Conservation (phyloP, 2,113 vertebrate genomes). For the Myiozetetes cayanensis region DNA sequence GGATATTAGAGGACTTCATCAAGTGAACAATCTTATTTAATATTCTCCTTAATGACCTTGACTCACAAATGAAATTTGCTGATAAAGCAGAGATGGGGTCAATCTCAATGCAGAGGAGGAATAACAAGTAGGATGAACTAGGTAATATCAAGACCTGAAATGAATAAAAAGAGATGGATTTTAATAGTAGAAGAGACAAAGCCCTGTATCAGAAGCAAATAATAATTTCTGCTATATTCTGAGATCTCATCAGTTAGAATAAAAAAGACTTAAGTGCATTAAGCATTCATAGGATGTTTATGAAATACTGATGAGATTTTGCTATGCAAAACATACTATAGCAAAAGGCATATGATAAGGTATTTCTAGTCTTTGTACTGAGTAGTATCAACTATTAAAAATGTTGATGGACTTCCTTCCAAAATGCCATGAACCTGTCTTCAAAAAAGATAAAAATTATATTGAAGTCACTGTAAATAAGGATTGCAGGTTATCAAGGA, state of each 20-base stretch:
- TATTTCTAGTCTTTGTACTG: neutral
- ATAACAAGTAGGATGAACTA: constrained; percentile 19
- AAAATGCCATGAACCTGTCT: neutral
- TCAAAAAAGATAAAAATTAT: neutral
- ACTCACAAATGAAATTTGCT: neutral
- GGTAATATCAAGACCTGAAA: neutral
- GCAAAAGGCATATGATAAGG: neutral
- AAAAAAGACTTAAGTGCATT: neutral
- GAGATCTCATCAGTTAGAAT: neutral
- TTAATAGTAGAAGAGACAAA: constrained; percentile 43
- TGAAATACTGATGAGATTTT: constrained; percentile 12
- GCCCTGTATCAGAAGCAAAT: neutral
- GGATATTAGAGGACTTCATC: constrained; percentile 45
- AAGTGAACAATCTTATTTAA: constrained; percentile 52
- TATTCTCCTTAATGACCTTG: constrained; percentile 48
- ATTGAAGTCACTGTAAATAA: neutral
- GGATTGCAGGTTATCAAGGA: neutral
- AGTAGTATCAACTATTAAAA: neutral
- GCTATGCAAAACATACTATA: neutral
- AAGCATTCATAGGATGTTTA: neutral
- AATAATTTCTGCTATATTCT: neutral
- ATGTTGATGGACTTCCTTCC: neutral
- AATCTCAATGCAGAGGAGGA: constrained; percentile 19
- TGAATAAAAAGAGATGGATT: constrained; percentile 14
- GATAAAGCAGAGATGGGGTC: constrained; percentile 41